These are phyloP conservation scores for Poeciliopsis turneri DNA, from an alignment of 2,797 vertebrate genomes.

Conservation along the genomic window DNA sequence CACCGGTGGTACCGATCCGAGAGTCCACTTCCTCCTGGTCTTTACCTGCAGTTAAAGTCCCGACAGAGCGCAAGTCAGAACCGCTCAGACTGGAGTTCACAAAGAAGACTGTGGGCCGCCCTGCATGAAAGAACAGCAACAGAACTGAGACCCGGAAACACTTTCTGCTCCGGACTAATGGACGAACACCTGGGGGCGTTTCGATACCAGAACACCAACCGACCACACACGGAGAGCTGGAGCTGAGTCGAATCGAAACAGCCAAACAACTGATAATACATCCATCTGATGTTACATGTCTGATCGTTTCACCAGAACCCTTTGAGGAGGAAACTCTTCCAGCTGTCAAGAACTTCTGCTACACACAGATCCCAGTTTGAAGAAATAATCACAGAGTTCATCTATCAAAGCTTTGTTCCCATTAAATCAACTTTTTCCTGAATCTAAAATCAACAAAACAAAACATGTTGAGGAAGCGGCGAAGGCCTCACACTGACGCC, in stretches of 20 bases:
- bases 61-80: conserved; percentile 81
- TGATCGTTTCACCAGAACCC: background rate
- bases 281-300: background rate
- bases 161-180: background rate
- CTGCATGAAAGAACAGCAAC: conserved; percentile 60
- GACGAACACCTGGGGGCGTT: conserved; percentile 42
- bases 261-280: background rate
- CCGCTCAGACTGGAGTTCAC: conserved; percentile 68
- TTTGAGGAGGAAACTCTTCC: background rate
- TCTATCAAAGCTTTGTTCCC: background rate
- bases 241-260: background rate
- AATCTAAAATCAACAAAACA: background rate
- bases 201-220: background rate
- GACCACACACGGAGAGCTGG: background rate
- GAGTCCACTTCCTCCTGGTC: background rate
- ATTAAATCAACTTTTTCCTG: background rate
- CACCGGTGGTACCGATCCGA: background rate
- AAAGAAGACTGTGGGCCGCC: conserved; percentile 84
- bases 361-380: background rate
- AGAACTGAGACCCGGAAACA: background rate
- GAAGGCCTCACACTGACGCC: background rate
- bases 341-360: background rate
- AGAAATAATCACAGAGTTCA: background rate
- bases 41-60: conserved; percentile 84
- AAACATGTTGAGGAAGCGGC: conserved; percentile 22